A percentile compares a stretch with the other conserved stretches of the same genome.
phyloP scores from a whole-genome alignment of 2,888 invertebrate genomes.

The Agrotis exclamationis region DNA sequence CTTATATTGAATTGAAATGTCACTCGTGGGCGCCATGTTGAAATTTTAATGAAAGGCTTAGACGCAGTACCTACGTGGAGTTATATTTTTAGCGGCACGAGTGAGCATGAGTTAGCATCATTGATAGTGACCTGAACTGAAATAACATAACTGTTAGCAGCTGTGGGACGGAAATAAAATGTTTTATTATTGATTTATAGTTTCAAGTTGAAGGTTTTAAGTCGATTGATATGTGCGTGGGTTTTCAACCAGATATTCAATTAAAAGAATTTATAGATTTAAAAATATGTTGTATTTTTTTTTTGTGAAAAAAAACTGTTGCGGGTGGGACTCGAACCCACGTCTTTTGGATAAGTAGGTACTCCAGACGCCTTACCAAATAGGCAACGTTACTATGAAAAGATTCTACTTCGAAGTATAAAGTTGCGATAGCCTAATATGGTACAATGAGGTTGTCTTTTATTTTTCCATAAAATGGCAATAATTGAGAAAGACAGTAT shows the following conservation, averaged over 20 bases:
- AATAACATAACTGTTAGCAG: slow-evolving; percentile 11
- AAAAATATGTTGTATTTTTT: too few species aligned
- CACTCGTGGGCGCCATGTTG: slow-evolving; percentile 23
- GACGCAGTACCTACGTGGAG: background rate
- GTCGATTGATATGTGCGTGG: background rate
- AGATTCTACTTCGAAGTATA: too few species aligned
- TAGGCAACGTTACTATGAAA: too few species aligned
- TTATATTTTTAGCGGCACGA: slow-evolving; percentile 12
- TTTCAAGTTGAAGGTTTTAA: slow-evolving; percentile 17
- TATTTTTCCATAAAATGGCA: too few species aligned
- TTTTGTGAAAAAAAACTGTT: background rate
- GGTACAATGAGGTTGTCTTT: too few species aligned
- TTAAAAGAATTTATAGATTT: too few species aligned
- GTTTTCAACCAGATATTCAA: background rate
- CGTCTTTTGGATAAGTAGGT: too few species aligned
- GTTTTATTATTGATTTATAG: slow-evolving; percentile 40
- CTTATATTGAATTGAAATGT: slow-evolving; percentile 31
- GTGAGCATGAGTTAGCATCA: too few species aligned
- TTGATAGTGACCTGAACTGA: slow-evolving; percentile 5
- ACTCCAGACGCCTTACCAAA: too few species aligned
- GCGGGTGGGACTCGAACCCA: too few species aligned
- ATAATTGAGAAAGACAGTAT: too few species aligned
- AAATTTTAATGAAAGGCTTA: slow-evolving; percentile 11
- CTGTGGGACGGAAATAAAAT: slow-evolving; percentile 31
- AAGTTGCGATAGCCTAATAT: too few species aligned